Evolutionary conservation across 2,797 vertebrate genomes (phyloP).

Genomic region (Premnoplex brunnescens): DNA sequence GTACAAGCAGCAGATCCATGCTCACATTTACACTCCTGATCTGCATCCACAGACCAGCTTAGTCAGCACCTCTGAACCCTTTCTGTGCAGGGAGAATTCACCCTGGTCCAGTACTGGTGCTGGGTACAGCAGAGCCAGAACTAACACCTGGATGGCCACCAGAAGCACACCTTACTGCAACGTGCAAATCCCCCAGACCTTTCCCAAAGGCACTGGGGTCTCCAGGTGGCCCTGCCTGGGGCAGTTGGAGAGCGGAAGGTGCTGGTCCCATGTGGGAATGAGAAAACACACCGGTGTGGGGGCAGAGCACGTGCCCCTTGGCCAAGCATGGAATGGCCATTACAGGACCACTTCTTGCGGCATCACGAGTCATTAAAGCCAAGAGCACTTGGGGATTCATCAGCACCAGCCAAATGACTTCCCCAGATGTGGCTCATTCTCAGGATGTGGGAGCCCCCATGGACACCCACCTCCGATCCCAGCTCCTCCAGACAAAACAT

Average conservation of each 20-base stretch:
- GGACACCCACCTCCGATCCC: constrained; percentile 67
- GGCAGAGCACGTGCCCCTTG: constrained; percentile 43
- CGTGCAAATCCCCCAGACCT: constrained; percentile 13
- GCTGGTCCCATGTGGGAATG: neutral
- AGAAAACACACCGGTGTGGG: neutral
- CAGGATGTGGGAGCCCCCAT: constrained; percentile 87
- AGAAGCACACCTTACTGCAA: neutral
- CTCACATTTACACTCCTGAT: neutral
- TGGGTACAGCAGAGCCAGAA: neutral
- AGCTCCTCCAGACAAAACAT: constrained; percentile 83
- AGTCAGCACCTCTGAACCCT: neutral
- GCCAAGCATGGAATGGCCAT: constrained; percentile 89
- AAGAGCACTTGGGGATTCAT: constrained; percentile 83
- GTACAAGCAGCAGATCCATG: neutral
- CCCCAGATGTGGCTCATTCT: constrained; percentile 90
- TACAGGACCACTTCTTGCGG: constrained; percentile 86
- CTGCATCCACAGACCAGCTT: neutral
- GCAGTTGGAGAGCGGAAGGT: neutral
- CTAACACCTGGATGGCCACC: neutral
- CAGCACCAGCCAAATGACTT: constrained; percentile 84
- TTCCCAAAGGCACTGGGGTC: neutral
- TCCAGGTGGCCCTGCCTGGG: constrained; percentile 44
- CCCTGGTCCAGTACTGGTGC: neutral
- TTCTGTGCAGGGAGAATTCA: neutral
- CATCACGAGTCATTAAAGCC: constrained; percentile 92